Evolutionary conservation across 2,797 vertebrate genomes (phyloP).

Genomic region (Helicolenus hilgendorfi): DNA sequence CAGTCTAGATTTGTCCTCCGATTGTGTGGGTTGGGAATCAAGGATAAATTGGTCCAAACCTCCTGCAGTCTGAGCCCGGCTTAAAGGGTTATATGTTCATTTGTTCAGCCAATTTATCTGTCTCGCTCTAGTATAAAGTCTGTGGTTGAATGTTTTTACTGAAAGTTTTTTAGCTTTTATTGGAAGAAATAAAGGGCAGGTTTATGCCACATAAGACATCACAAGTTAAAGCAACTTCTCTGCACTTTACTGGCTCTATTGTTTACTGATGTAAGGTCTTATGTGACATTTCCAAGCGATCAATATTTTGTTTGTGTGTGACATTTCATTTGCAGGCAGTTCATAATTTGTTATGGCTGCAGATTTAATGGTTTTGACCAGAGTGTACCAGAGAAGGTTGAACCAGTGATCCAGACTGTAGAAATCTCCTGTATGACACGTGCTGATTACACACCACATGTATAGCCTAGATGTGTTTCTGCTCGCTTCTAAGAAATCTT

Average conservation of each 20-base stretch:
- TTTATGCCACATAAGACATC: not conserved
- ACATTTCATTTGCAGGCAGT: slow-evolving; percentile 84
- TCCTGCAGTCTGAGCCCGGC: not conserved
- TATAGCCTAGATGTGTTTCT: slow-evolving; percentile 20
- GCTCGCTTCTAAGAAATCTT: slow-evolving; percentile 28
- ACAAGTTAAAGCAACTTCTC: slow-evolving; percentile 24
- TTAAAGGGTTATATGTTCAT: not conserved
- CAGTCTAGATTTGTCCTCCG: too few species aligned
- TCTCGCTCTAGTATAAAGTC: not conserved
- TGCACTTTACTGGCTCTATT: slow-evolving; percentile 12
- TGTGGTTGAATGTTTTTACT: not conserved
- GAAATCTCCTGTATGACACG: slow-evolving; percentile 56
- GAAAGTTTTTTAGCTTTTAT: not conserved
- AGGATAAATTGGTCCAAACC: too few species aligned
- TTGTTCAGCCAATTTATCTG: not conserved
- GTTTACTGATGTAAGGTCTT: slow-evolving; percentile 38
- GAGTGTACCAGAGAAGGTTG: slow-evolving; percentile 58
- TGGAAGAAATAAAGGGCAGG: not conserved
- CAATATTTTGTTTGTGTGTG: slow-evolving; percentile 79
- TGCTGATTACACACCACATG: slow-evolving; percentile 56
- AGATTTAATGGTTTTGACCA: slow-evolving; percentile 74
- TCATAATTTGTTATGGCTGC: slow-evolving; percentile 68
- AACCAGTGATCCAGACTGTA: slow-evolving; percentile 75
- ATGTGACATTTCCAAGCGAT: slow-evolving; percentile 81
- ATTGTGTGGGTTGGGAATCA: too few species aligned